A percentile compares a stretch with the other conserved stretches of the same genome.
These are phyloP conservation scores for Gallinago solitaria DNA, from an alignment of 2,797 vertebrate genomes.

Conservation along the genomic window DNA sequence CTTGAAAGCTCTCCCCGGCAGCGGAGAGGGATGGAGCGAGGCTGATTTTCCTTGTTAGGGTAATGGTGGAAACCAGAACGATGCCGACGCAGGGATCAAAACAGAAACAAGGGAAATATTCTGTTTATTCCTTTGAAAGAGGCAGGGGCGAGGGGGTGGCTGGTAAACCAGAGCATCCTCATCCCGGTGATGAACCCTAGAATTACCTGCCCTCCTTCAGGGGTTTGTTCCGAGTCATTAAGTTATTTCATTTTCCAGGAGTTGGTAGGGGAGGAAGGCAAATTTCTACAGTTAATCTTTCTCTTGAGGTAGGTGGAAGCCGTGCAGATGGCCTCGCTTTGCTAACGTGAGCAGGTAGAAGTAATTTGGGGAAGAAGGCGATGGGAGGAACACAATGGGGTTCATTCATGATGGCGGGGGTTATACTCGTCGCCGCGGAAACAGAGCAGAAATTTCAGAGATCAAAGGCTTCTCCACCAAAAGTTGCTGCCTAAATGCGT, in stretches of 20 bases:
- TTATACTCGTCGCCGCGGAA: neutral
- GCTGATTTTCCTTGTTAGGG: neutral
- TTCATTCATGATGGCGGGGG: conserved; percentile 14
- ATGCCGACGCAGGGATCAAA: neutral
- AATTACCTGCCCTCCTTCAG: conserved; percentile 25
- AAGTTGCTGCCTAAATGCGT: conserved; percentile 14
- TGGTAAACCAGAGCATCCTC: neutral
- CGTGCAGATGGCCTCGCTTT: neutral
- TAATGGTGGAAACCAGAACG: neutral
- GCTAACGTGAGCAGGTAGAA: neutral
- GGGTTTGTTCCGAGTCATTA: neutral
- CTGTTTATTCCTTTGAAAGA: neutral
- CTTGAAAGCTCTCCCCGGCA: neutral
- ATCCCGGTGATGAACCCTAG: neutral
- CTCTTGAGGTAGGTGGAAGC: neutral
- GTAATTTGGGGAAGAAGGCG: conserved; percentile 16
- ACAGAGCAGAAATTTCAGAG: conserved; percentile 21
- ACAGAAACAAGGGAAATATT: neutral
- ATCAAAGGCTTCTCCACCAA: conserved; percentile 55
- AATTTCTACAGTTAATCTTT: conserved; percentile 15
- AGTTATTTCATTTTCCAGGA: conserved; percentile 31
- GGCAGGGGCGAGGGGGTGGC: neutral
- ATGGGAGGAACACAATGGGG: conserved; percentile 1
- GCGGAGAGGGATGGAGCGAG: neutral
- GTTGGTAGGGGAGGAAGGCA: neutral